Base-by-base conservation (phyloP, 1,140 invertebrate species). In the Scaptomyza graminum region DNA sequence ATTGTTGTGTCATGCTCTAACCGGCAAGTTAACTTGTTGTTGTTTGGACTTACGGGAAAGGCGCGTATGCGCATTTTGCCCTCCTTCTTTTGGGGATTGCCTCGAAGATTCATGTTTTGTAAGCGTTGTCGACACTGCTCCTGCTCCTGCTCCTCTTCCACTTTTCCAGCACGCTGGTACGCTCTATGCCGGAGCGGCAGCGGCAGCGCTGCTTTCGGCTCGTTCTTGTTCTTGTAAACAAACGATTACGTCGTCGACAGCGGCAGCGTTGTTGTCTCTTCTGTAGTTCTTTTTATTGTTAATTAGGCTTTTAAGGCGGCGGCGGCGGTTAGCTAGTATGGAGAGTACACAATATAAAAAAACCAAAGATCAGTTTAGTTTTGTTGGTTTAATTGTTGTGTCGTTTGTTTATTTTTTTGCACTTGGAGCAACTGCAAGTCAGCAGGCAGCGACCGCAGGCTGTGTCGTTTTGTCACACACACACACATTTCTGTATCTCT, bases 21-120 rank as follows among this genome's bases (percentile, higher is more conserved):
- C 57, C 34, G 55, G 52, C 49, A 63, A 22, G 62, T 56, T 31
- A 3, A 31, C 7, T 31, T 6, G 5, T 18, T 31, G 7, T 56
- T 25, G 0, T 31, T 47, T 61, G 72, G 60, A 94, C 96, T 98
- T 94, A 98, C 97, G 90, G 97, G 97, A 94, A 99, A 99, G 79
- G 97, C 97, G 92, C 97, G 95, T 92, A 99, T 99, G 87, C 98
- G 94, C 98, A 99, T 99, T 93, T 99, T 99, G 92, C 96, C 96
- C 92, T 97, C 96, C 93, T 97, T 97, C 92, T 97, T 96, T 79
- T 95, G 94, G 74, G 89, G 79, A 73, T 87, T 90, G 57, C 83
- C 77, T 57, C 89, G 74, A 51, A 87, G 64, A 90, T 90, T 92
- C 91, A 92, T 92, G 37, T 66, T 90, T 50, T 76, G 76, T 44